Percentiles rank a stretch among this genome's conserved stretches.
These are phyloP conservation scores for Cathartes aura DNA, from an alignment of 2,113 vertebrate species.

Conservation along the genomic window DNA sequence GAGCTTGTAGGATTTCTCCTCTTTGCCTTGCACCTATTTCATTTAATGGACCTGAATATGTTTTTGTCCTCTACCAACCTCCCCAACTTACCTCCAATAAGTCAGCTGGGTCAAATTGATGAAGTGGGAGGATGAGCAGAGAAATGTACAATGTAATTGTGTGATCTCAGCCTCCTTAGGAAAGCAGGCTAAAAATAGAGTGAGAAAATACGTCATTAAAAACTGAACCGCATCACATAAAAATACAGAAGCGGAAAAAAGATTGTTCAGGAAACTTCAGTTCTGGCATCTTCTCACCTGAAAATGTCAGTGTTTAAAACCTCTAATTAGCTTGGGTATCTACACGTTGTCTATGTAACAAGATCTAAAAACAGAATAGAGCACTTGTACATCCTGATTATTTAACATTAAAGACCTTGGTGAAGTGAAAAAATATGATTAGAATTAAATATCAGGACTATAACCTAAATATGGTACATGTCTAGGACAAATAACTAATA, in stretches of 20 bases:
- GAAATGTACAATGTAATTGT: background rate
- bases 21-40: background rate
- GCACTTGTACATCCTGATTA: background rate
- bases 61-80: background rate
- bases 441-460: background rate
- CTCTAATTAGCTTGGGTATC: background rate
- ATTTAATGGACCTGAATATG: background rate
- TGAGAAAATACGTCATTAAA: background rate
- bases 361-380: background rate
- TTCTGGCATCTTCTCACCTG: background rate
- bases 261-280: background rate
- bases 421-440: background rate
- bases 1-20: background rate
- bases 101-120: background rate
- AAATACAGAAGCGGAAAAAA: background rate
- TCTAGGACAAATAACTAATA: background rate
- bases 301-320: background rate
- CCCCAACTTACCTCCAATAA: background rate
- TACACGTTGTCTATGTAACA: background rate
- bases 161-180: background rate
- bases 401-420: background rate
- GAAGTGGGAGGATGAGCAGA: background rate
- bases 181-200: background rate
- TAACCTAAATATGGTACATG: fast-evolving
- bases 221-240: background rate